Base-by-base conservation (phyloP, 1,140 invertebrate species). In the Drosophila teissieri region DNA sequence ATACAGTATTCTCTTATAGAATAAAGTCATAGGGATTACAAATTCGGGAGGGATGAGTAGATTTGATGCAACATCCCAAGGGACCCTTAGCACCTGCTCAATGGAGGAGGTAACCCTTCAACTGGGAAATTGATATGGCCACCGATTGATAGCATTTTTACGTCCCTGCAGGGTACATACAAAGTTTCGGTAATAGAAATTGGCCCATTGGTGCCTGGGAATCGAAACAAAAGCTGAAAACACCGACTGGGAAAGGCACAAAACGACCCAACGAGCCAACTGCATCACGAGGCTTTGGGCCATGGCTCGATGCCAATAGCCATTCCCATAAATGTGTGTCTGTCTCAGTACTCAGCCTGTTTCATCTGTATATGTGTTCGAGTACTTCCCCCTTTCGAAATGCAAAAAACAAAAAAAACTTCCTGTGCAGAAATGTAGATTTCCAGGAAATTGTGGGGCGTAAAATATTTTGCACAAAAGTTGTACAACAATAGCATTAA, bases 401-500 rank as follows among this genome's bases (percentile, higher is more conserved):
- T 52, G 6, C 8, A 51, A 63, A 51, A 51, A 39, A 37, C 42
- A 37, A 37, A 7, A 49, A 51, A 27, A 56, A n/a, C n/a, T n/a
- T n/a, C n/a, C 27, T 69, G 44, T 22, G 61, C 53, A 22, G 27
- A 69, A 70, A 72, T 72, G 68, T 70, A 70, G 64, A 70, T 68
- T 57, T 37, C 53, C 58, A 53, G 53, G 56, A 69, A 75, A 69
- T 75, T 73, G 68, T 80, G 51, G 62, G 68, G 81, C 67, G 79
- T 83, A 56, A 79, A 86, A 83, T 86, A 86, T 83, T 86, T 79
- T 72, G 49, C 45, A 79, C 77, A 77, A 85, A 85, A 82, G 73
- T 86, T 85, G 78, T 80, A 57, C 69, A 84, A 85, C 80, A 84
- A 85, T 85, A 76, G 82, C 62, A 79, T 77, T 84, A 73, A 84